Evolutionary conservation across 2,797 vertebrate genomes (phyloP).

Genomic region (Alectoris magna): DNA sequence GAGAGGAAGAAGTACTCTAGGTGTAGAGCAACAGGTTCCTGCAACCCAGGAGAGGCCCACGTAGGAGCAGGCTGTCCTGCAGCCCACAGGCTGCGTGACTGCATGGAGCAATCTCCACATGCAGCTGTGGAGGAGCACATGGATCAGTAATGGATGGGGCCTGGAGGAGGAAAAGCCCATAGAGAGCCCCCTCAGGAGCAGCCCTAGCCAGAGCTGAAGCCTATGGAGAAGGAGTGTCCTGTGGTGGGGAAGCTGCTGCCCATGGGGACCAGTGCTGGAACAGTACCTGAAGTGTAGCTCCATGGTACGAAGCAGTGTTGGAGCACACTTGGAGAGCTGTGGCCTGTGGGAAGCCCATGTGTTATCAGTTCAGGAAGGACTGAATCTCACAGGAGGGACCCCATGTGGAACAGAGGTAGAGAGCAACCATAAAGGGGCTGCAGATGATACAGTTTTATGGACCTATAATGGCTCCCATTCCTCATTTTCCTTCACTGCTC

Average conservation of each 20-base stretch:
- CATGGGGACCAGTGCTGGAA: not conserved
- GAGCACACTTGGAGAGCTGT: not conserved
- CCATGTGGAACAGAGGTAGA: not conserved
- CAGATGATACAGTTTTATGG: not conserved
- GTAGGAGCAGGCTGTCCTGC: not conserved
- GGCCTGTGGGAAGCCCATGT: not conserved
- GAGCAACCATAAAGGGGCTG: not conserved
- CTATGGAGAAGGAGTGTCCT: not conserved
- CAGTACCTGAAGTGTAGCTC: not conserved
- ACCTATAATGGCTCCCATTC: not conserved
- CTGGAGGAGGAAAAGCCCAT: not conserved
- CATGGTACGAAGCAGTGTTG: not conserved
- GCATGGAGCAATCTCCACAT: not conserved
- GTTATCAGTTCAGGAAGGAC: not conserved
- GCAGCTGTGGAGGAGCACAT: not conserved
- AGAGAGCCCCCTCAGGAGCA: not conserved
- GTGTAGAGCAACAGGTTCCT: not conserved
- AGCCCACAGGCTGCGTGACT: not conserved
- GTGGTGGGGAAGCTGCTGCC: not conserved
- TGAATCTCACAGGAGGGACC: not conserved
- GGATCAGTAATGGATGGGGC: not conserved
- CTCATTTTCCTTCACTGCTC: not conserved
- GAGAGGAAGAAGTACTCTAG: not conserved
- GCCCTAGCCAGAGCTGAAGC: not conserved
- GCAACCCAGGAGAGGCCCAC: not conserved